Conservation (phyloP, 2,797 vertebrate species). For the Pseudochromis fuscus region DNA sequence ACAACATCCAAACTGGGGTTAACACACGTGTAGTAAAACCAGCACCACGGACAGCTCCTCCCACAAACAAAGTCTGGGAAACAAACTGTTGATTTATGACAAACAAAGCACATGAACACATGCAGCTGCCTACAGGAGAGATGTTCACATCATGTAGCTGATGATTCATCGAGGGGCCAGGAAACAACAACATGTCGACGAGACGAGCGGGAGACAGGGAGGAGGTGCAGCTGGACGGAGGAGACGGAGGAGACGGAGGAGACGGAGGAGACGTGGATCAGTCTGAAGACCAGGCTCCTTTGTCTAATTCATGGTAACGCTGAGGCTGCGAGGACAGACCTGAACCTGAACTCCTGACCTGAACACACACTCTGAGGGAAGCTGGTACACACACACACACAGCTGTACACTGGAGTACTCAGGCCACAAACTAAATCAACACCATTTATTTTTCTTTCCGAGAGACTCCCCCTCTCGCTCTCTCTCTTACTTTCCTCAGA, state of each 20-base stretch:
- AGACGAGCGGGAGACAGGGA: conserved; percentile 1
- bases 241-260: conserved; percentile 16
- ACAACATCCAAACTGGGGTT: too few species aligned
- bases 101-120: conserved; percentile 6
- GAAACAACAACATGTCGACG: too few species aligned
- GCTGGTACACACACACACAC: conserved; percentile 24
- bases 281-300: conserved; percentile 27
- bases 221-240: conserved; percentile 17
- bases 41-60: neutral
- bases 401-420: conserved; percentile 40
- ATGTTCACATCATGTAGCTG: conserved; percentile 25
- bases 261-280: conserved; percentile 30
- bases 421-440: conserved; percentile 69
- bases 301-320: conserved; percentile 49
- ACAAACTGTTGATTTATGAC: conserved; percentile 11
- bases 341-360: conserved; percentile 47
- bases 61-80: neutral
- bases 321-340: too few species aligned
- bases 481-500: conserved; percentile 64
- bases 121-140: conserved; percentile 13
- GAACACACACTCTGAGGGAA: conserved; percentile 27
- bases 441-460: conserved; percentile 63
- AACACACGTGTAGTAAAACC: neutral
- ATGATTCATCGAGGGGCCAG: conserved; percentile 36
- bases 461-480: conserved; percentile 52